These are phyloP conservation scores for Adela reaumurella DNA, from an alignment of 2,888 invertebrate genomes.

Conservation along the genomic window DNA sequence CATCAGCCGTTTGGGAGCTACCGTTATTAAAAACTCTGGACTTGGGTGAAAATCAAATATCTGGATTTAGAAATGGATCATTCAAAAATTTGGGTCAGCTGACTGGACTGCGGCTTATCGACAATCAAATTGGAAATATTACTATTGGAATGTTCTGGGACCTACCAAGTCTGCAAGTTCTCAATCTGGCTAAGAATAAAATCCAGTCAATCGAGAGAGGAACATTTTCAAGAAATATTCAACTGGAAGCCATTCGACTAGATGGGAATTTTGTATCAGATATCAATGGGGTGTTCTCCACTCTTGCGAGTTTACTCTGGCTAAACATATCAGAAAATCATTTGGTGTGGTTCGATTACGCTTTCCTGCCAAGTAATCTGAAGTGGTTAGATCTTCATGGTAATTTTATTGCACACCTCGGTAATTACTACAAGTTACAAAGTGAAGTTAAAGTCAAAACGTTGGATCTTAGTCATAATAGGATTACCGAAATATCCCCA, in stretches of 20 bases:
- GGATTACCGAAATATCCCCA: slow-evolving; percentile 77
- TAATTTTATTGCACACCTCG: slow-evolving; percentile 82
- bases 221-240: slow-evolving; percentile 75
- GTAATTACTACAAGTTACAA: slow-evolving; percentile 84
- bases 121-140: slow-evolving; percentile 84
- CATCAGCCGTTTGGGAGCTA: slow-evolving; percentile 77
- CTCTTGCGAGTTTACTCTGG: slow-evolving; percentile 80
- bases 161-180: slow-evolving; percentile 75
- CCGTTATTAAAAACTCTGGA: slow-evolving; percentile 84
- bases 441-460: slow-evolving; percentile 78
- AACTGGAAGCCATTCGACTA: slow-evolving; percentile 81
- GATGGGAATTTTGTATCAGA: slow-evolving; percentile 87
- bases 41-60: slow-evolving; percentile 88
- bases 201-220: slow-evolving; percentile 81
- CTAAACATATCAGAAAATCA: slow-evolving; percentile 88
- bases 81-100: slow-evolving; percentile 83
- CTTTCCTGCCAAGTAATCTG: slow-evolving; percentile 83
- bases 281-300: slow-evolving; percentile 85
- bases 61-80: slow-evolving; percentile 76
- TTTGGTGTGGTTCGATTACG: slow-evolving; percentile 90
- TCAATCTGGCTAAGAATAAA: slow-evolving; percentile 87
- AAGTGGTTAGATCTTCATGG: slow-evolving; percentile 90
- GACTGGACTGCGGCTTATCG: slow-evolving; percentile 82
- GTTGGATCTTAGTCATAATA: slow-evolving; percentile 86
- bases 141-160: slow-evolving; percentile 85